Conservation (phyloP, 2,113 vertebrate species). For the Probosciger aterrimus region DNA sequence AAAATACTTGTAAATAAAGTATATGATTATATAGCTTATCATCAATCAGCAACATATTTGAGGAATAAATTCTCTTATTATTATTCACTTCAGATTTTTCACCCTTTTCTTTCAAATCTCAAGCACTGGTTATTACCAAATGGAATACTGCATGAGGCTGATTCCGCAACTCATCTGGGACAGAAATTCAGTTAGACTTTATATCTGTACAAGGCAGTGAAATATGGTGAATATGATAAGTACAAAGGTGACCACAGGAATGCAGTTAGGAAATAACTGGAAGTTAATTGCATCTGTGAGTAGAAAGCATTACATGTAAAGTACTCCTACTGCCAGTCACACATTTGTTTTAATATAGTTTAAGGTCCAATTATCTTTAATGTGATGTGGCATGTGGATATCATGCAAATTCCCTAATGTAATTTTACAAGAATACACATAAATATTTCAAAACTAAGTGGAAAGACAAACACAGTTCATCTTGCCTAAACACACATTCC, state of each 20-base stretch:
- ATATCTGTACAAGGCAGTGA: background rate
- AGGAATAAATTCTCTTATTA: background rate
- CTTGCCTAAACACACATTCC: constrained; percentile 53
- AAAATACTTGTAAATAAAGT: background rate
- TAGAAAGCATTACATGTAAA: background rate
- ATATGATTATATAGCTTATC: background rate
- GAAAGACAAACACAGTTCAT: constrained; percentile 47
- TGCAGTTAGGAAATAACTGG: background rate
- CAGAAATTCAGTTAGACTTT: background rate
- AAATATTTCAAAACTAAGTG: constrained; percentile 54
- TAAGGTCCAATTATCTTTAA: constrained; percentile 49
- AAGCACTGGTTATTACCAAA: background rate
- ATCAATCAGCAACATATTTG: background rate
- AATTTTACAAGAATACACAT: constrained; percentile 35
- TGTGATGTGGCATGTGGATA: background rate
- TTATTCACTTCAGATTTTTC: background rate
- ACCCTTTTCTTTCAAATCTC: background rate
- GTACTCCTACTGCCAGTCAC: background rate
- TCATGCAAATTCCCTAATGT: constrained; percentile 39
- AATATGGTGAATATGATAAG: background rate
- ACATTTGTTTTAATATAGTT: background rate
- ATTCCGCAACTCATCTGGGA: background rate
- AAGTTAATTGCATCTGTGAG: background rate
- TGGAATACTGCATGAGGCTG: background rate
- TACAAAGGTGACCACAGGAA: background rate